Percentiles rank a stretch among this genome's conserved stretches.
These are phyloP conservation scores for Anguilla megastoma DNA, from an alignment of 2,797 vertebrate genomes.

Conservation along the genomic window DNA sequence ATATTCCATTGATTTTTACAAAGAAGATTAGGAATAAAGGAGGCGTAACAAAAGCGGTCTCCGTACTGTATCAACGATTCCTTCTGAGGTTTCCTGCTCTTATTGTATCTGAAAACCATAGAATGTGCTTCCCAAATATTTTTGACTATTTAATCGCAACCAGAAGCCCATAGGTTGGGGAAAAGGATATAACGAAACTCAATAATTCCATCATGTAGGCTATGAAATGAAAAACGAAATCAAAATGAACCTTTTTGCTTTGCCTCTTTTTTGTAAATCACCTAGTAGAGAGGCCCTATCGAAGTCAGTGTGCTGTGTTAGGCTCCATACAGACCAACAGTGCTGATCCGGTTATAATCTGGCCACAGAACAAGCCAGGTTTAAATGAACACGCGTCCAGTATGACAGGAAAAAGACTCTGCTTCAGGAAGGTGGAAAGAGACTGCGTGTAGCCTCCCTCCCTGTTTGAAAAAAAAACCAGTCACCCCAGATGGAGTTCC, in stretches of 20 bases:
- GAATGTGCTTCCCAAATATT: too few species aligned
- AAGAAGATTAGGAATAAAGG: not conserved
- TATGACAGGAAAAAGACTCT: not conserved
- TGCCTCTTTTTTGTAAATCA: not conserved
- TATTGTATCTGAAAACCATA: not conserved
- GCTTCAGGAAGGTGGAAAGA: not conserved
- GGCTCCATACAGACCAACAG: not conserved
- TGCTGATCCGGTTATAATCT: not conserved
- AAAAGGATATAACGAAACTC: not conserved
- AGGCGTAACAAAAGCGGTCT: not conserved
- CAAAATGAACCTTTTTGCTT: not conserved
- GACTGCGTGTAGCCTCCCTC: not conserved
- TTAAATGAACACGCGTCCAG: not conserved
- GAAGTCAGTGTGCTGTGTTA: not conserved
- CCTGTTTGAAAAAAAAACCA: not conserved
- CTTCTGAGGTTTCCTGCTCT: not conserved
- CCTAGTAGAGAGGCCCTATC: not conserved
- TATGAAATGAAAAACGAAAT: not conserved
- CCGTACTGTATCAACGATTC: conserved; percentile 5
- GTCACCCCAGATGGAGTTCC: not conserved
- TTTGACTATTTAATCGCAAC: not conserved
- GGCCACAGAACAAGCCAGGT: not conserved
- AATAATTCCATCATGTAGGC: not conserved
- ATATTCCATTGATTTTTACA: conserved; percentile 15
- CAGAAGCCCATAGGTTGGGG: not conserved